A percentile compares a stretch with the other conserved stretches of the same genome.
phyloP scores from a whole-genome alignment of 2,113 vertebrate species.

The Junco hyemalis region DNA sequence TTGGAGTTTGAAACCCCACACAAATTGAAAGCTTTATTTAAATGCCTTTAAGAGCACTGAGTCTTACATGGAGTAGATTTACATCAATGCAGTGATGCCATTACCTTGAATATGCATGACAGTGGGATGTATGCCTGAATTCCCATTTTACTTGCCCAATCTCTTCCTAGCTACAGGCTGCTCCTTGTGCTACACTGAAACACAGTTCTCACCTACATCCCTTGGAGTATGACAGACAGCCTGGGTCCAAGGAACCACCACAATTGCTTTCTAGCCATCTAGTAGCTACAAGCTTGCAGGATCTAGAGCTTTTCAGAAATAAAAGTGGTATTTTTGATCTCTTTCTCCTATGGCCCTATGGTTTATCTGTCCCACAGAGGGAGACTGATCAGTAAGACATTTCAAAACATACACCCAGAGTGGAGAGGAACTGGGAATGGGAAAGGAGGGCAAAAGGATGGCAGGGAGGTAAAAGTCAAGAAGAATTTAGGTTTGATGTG shows the following conservation, averaged over 20 bases:
- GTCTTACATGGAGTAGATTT: neutral
- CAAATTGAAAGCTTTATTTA: neutral
- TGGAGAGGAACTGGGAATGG: neutral
- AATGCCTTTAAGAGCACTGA: neutral
- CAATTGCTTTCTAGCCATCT: neutral
- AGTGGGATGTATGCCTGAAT: neutral
- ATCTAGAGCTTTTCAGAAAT: neutral
- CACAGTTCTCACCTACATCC: neutral
- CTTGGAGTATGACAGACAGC: neutral
- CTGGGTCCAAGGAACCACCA: neutral
- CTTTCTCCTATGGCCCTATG: neutral
- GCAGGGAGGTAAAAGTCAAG: neutral
- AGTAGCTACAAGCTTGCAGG: neutral
- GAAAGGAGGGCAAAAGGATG: neutral
- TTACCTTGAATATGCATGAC: neutral
- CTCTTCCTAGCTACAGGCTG: neutral
- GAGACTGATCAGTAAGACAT: neutral
- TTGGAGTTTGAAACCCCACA: neutral
- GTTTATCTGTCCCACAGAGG: neutral
- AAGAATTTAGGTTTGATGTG: constrained; percentile 1
- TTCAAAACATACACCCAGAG: neutral
- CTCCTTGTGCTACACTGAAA: neutral
- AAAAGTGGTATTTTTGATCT: neutral
- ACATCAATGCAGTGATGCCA: neutral
- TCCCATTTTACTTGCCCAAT: neutral